phyloP scores from a whole-genome alignment of 2,888 invertebrate genomes.

The Thereva nobilitata region DNA sequence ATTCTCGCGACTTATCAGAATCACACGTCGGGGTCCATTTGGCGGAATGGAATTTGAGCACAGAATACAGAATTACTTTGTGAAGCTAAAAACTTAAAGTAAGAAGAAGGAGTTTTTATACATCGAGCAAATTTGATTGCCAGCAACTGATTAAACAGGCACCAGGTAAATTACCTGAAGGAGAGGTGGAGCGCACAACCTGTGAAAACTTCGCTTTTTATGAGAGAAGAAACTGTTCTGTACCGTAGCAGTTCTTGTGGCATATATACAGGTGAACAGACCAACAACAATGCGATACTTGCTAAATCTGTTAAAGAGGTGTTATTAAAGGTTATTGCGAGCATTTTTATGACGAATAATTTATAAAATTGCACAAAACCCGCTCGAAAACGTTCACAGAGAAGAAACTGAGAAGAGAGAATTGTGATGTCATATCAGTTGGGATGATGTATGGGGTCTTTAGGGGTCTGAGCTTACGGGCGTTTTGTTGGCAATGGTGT shows the following conservation, averaged over 20 bases:
- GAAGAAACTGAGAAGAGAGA: constrained; percentile 17
- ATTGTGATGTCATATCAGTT: constrained; percentile 38
- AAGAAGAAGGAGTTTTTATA: constrained; percentile 24
- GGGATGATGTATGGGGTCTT: constrained; percentile 29
- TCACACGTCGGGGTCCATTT: constrained; percentile 28
- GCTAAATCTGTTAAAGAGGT: constrained; percentile 40
- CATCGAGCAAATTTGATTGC: constrained; percentile 39
- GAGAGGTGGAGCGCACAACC: constrained; percentile 1
- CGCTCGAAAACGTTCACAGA: constrained; percentile 5
- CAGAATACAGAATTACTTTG: too few relatives aligned
- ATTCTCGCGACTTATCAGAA: constrained; percentile 35
- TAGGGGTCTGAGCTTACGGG: constrained; percentile 10
- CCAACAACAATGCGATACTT: constrained; percentile 15
- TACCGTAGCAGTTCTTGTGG: neutral
- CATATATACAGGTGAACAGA: constrained; percentile 31
- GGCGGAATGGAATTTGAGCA: constrained; percentile 21
- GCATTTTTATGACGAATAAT: constrained; percentile 36
- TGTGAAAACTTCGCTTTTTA: constrained; percentile 26
- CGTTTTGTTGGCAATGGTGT: neutral
- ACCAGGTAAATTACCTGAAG: constrained; percentile 28
- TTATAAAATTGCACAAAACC: constrained; percentile 36
- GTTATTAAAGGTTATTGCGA: constrained; percentile 41
- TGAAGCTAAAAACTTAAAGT: constrained; percentile 16
- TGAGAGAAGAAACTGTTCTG: too few relatives aligned
- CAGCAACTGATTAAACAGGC: constrained; percentile 37